phyloP scores from a whole-genome alignment of 1,140 invertebrate species.

The Coelopa frigida region DNA sequence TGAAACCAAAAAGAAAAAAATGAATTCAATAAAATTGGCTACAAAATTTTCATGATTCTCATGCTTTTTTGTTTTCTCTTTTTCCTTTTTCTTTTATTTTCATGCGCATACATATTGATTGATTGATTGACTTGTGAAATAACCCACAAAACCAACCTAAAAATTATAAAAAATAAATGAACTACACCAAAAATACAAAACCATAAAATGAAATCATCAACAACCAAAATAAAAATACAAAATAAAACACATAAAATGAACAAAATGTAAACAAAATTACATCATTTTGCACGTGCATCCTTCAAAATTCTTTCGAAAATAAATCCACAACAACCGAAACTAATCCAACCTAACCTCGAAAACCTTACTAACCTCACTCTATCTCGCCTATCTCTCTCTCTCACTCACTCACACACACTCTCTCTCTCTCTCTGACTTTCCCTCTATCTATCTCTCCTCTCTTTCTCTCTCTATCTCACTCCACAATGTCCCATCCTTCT shows the following conservation, averaged over 20 bases:
- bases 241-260: conserved; percentile 20
- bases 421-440: background rate
- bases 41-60: conserved; percentile 22
- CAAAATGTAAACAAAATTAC: conserved; percentile 42
- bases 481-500: background rate
- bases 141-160: conserved; percentile 18
- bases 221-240: conserved; percentile 18
- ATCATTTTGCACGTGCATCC: conserved; percentile 33
- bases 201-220: conserved; percentile 23
- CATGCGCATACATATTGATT: conserved; percentile 36
- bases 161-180: conserved; percentile 24
- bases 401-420: background rate
- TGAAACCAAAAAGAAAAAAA: too few relatives aligned
- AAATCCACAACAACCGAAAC: background rate
- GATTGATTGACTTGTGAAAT: conserved; percentile 39
- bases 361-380: background rate
- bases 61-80: conserved; percentile 41
- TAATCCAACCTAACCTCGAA: background rate
- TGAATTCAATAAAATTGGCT: conserved; percentile 22
- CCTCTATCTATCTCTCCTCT: background rate
- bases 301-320: conserved; percentile 6
- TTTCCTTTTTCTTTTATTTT: conserved; percentile 44
- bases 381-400: background rate
- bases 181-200: conserved; percentile 16
- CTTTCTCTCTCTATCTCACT: background rate